phyloP scores from a whole-genome alignment of 2,888 invertebrate genomes.

The Macropis europaea region DNA sequence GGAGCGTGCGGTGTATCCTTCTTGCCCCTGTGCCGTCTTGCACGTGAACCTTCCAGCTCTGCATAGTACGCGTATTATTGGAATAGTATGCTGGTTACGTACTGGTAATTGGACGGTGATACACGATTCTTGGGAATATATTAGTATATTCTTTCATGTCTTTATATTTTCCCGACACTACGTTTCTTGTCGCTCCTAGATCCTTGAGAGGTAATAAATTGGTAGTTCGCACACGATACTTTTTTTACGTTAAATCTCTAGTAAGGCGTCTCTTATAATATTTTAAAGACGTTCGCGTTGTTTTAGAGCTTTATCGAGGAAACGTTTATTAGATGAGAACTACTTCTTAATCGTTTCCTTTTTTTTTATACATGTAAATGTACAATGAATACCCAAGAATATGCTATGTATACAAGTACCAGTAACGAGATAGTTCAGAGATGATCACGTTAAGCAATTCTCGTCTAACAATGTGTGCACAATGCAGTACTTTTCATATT shows the following conservation, averaged over 20 bases:
- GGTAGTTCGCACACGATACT: constrained; percentile 2
- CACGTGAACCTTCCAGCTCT: too few relatives aligned
- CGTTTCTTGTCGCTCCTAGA: constrained; percentile 14
- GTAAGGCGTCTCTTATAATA: neutral
- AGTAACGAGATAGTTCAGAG: constrained; percentile 16
- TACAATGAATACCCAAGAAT: constrained; percentile 33
- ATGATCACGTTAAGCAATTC: constrained; percentile 22
- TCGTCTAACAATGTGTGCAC: constrained; percentile 34
- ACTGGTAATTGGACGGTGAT: constrained; percentile 50
- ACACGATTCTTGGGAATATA: constrained; percentile 42
- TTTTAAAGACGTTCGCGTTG: neutral
- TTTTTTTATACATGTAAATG: neutral
- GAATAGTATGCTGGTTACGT: constrained; percentile 36
- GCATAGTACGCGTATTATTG: constrained; percentile 46
- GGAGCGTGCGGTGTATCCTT: too few relatives aligned
- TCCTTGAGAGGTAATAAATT: constrained; percentile 16
- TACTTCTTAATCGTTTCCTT: neutral
- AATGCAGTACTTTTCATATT: constrained; percentile 30
- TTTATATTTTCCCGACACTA: constrained; percentile 3
- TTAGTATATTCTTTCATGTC: constrained; percentile 10
- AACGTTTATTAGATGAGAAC: neutral
- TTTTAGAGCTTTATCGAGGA: neutral
- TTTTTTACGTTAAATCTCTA: neutral
- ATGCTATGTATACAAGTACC: constrained; percentile 25
- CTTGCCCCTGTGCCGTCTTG: too few relatives aligned